Evolutionary conservation across 2,113 vertebrate genomes (phyloP).

Genomic region (Asarcornis scutulata): DNA sequence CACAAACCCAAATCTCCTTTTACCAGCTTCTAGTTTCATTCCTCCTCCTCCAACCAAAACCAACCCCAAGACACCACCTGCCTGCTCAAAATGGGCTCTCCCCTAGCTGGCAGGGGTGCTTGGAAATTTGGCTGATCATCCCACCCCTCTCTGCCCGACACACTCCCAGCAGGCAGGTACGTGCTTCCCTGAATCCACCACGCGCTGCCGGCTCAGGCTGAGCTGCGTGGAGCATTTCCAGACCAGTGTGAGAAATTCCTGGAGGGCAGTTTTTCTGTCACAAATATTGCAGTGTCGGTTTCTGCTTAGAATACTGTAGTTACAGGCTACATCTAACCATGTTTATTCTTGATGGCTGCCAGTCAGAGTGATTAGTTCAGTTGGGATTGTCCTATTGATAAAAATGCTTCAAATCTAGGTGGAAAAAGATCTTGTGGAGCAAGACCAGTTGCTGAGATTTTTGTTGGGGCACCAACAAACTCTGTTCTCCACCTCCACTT

Average conservation of each 20-base stretch:
- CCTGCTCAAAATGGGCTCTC: not conserved
- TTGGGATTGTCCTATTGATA: not conserved
- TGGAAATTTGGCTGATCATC: not conserved
- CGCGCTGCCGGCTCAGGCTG: not conserved
- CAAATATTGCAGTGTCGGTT: not conserved
- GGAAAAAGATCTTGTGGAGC: not conserved
- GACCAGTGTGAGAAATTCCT: not conserved
- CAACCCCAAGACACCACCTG: not conserved
- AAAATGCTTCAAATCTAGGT: not conserved
- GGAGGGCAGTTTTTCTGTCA: accelerated
- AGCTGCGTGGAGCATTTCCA: not conserved
- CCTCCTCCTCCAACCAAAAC: not conserved
- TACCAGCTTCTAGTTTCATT: not conserved
- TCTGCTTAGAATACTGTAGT: not conserved
- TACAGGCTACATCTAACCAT: not conserved
- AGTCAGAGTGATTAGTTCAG: not conserved
- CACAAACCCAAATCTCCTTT: not conserved
- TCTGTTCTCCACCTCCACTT: not conserved
- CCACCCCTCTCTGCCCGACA: not conserved
- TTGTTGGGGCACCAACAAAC: not conserved
- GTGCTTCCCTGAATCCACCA: not conserved
- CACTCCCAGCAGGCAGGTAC: not conserved
- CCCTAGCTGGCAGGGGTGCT: not conserved
- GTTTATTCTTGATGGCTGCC: not conserved
- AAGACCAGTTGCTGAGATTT: not conserved